Evolutionary conservation across 53 echinoderm and acorn worm genomes (phyloP).

Genomic region (Patiria pectinifera): DNA sequence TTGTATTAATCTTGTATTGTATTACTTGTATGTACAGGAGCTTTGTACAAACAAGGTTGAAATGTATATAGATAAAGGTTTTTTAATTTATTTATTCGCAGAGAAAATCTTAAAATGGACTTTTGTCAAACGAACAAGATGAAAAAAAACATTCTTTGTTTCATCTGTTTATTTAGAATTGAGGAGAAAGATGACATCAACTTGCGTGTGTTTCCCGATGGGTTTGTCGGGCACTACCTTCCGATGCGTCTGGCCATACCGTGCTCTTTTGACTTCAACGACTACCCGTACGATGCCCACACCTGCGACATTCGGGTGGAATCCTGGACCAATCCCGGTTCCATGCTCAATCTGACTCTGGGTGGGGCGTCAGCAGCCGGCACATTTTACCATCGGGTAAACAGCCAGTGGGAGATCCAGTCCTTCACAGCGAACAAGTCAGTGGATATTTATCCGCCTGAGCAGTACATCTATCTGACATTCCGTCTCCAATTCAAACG

Average conservation of each 20-base stretch:
- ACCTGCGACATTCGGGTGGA: neutral
- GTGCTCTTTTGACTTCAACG: neutral
- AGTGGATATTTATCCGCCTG: neutral
- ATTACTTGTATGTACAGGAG: too few species aligned
- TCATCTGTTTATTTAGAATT: neutral
- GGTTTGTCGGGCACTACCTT: neutral
- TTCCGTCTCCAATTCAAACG: constrained; percentile 6
- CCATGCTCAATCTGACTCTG: neutral
- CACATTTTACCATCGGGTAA: too few species aligned
- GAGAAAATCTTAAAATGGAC: too few species aligned
- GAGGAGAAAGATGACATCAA: neutral
- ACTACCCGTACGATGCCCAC: constrained; percentile 34
- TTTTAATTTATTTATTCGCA: too few species aligned
- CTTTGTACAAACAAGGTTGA: too few species aligned
- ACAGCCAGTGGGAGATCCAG: neutral
- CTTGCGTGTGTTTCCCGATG: neutral
- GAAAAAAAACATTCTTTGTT: too few species aligned
- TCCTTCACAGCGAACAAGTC: neutral
- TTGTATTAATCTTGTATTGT: too few species aligned
- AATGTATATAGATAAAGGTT: too few species aligned
- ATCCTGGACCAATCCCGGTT: neutral
- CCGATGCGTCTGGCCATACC: neutral
- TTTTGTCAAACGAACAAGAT: too few species aligned
- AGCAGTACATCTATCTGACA: neutral
- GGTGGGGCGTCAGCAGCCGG: too few species aligned